These are phyloP conservation scores for Halictus rubicundus DNA, from an alignment of 1,140 invertebrate genomes.

Conservation along the genomic window DNA sequence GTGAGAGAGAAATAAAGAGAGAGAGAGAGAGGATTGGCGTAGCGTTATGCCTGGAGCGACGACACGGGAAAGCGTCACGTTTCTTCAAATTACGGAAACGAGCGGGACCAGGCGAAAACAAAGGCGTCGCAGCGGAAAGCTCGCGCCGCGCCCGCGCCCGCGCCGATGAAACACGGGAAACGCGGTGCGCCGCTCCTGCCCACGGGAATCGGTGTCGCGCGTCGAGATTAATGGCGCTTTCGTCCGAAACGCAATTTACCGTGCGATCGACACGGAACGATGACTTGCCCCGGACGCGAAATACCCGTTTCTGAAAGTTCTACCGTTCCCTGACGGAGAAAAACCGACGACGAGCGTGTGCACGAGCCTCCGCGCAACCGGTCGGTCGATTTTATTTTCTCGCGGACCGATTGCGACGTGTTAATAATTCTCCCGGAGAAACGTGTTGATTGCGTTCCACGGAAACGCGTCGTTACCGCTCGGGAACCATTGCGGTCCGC, in stretches of 20 bases:
- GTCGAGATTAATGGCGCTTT: slow-evolving; percentile 59
- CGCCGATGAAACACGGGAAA: slow-evolving; percentile 32
- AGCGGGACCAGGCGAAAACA: slow-evolving; percentile 28
- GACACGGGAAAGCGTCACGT: slow-evolving; percentile 1
- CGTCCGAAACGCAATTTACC: slow-evolving; percentile 62
- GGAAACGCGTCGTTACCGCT: too few species aligned
- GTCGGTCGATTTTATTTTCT: background rate
- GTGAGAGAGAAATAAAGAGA: too few species aligned
- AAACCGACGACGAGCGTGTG: slow-evolving; percentile 9
- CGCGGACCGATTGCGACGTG: background rate
- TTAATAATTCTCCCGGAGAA: too few species aligned
- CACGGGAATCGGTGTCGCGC: slow-evolving; percentile 44
- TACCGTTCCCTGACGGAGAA: slow-evolving; percentile 5
- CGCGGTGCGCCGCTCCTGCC: slow-evolving; percentile 7
- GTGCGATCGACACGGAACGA: slow-evolving; percentile 59
- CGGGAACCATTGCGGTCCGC: background rate
- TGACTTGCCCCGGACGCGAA: slow-evolving; percentile 46
- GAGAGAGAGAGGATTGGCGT: too few species aligned
- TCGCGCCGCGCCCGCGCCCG: background rate
- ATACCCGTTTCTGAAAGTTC: background rate
- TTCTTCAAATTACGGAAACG: slow-evolving; percentile 35
- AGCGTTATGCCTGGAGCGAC: background rate
- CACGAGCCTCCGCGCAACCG: background rate
- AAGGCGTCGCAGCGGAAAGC: slow-evolving; percentile 38
- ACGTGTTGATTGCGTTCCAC: too few species aligned